These are phyloP conservation scores for Maniola hyperantus DNA, from an alignment of 2,888 invertebrate genomes.

Conservation along the genomic window DNA sequence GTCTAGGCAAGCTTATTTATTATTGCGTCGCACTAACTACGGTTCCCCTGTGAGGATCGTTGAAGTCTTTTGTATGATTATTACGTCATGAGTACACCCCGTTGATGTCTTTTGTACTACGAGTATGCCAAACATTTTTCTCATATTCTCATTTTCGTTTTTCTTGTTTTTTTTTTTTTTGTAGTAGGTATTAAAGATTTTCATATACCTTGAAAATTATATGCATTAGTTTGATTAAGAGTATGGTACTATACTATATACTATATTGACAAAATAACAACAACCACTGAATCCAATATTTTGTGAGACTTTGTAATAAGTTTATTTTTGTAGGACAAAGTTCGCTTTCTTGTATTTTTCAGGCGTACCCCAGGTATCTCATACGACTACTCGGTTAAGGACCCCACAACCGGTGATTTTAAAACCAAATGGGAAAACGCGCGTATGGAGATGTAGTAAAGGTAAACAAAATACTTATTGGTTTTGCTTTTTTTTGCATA, in stretches of 20 bases:
- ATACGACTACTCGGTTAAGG: constrained; percentile 84
- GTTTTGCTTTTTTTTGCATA: background rate
- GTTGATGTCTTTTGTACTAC: constrained; percentile 16
- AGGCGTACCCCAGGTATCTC: constrained; percentile 84
- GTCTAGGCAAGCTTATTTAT: no score
- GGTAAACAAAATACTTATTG: constrained; percentile 57
- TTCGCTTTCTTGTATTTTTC: constrained; percentile 40
- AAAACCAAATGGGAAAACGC: constrained; percentile 83
- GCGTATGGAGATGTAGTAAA: constrained; percentile 85
- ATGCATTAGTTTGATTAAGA: no score
- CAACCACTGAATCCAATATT: no score
- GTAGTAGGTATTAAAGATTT: no score
- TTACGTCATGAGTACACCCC: background rate
- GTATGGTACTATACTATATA: no score
- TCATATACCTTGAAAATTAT: no score
- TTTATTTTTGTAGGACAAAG: background rate
- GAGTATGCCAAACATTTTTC: background rate
- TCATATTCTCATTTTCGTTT: no score
- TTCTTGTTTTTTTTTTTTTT: no score
- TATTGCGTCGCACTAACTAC: no score
- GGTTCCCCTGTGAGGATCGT: no score
- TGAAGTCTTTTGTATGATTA: no score
- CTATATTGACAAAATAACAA: no score
- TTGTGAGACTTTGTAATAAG: background rate
- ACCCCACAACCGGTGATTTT: constrained; percentile 84